Base-by-base conservation (phyloP, 2,797 vertebrate genomes). In the Triplophysa yarkandensis region DNA sequence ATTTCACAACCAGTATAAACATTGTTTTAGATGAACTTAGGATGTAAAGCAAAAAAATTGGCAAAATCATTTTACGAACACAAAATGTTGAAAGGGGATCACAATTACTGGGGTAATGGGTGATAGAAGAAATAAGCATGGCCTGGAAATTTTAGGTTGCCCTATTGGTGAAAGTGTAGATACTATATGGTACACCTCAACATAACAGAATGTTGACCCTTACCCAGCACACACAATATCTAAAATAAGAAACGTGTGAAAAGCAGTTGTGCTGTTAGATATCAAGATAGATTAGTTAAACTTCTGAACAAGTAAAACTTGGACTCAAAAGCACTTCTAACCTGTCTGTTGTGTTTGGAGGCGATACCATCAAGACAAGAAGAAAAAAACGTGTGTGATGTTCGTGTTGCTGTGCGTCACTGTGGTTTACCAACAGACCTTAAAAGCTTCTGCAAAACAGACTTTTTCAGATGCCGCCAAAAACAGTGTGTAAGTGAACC, bases 381-480 rank as follows among this genome's bases (percentile, higher is more conserved):
- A 48, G 3, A 43, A 48, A 66, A 66, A 62, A 54, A 79, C 5
- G 30, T 36, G 14, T 9, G 14, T 36, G 36, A 23, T n/a, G 64
- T 75, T 61, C 21, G 48, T 10, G 13, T 17, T 23, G 25, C 17
- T 23, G 62, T 72, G 78, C 82, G 85, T 85, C 81, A 84, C 21
- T 77, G 84, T 65, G 83, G 83, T 85, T 83, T 68, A 66, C 66
- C 52, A 4, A 55, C 79, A 61, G 34, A 25, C 32, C 27, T 69
- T 80, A 81, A 81, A 86, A 85, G 72, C 71, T 66, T 82, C 77
- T 72, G 55, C 66, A 68, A 68, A 77, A 64, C 44, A 75, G 52
- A 60, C 23, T 28, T 8, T 50, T 7, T 25, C 41, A 75, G 72
- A 75, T 43, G 1, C 64, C 9, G 55, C 7, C 65, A 41, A 61